These are phyloP conservation scores for Poecilia velifera DNA, from an alignment of 2,797 vertebrate species.

Conservation along the genomic window DNA sequence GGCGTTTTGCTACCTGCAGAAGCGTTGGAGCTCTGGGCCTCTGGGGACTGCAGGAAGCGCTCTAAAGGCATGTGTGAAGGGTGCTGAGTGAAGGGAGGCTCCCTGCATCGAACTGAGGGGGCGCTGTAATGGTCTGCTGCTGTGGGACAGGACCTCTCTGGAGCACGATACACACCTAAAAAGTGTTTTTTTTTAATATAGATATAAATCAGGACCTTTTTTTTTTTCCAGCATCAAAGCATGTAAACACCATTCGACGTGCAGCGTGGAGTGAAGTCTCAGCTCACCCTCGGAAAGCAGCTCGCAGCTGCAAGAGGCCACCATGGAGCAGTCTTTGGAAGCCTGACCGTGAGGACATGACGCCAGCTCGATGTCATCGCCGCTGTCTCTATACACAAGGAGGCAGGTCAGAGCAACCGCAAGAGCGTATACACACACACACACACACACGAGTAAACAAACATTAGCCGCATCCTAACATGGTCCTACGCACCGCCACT, in stretches of 20 bases:
- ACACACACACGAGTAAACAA: conserved; percentile 45
- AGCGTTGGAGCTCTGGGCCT: conserved; percentile 75
- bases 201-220: conserved; percentile 1
- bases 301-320: conserved; percentile 94
- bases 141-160: conserved; percentile 79
- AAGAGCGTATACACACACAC: conserved; percentile 45
- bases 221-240: background rate
- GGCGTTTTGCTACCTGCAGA: conserved; percentile 76
- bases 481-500: conserved; percentile 34
- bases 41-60: conserved; percentile 90
- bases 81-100: conserved; percentile 84
- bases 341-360: conserved; percentile 88
- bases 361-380: conserved; percentile 91
- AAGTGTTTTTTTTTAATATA: background rate
- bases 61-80: conserved; percentile 90
- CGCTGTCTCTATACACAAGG: conserved; percentile 88
- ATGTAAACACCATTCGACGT: conserved; percentile 1
- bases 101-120: conserved; percentile 83
- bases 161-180: conserved; percentile 83
- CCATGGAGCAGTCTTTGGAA: conserved; percentile 83
- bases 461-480: conserved; percentile 33
- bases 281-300: conserved; percentile 89
- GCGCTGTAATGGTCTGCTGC: conserved; percentile 75
- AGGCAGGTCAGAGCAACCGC: conserved; percentile 53
- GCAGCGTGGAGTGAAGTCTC: background rate